Conservation (phyloP, 2,888 invertebrate genomes). For the Charanyca ferruginea region DNA sequence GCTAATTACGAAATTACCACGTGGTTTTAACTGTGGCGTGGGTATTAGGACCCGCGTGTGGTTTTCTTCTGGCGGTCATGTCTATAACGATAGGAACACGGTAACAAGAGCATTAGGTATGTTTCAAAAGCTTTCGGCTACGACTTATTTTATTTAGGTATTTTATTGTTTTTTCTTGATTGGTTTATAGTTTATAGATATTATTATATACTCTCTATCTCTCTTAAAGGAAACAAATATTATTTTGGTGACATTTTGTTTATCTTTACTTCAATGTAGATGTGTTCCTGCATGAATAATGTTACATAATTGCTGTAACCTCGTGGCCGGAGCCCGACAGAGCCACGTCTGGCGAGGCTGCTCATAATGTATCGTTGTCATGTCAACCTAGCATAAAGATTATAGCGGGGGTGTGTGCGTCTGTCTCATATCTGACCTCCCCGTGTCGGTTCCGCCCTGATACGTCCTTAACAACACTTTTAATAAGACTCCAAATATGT, state of each 20-base stretch:
- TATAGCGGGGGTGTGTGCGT: constrained; percentile 52
- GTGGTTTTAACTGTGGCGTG: constrained; percentile 26
- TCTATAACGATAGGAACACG: neutral
- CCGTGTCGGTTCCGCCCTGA: constrained; percentile 54
- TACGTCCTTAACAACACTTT: constrained; percentile 33
- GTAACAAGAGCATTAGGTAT: neutral
- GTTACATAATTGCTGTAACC: constrained; percentile 28
- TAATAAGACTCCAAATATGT: neutral
- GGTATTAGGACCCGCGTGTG: constrained; percentile 12
- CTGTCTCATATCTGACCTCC: constrained; percentile 43
- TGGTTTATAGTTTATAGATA: too few species aligned
- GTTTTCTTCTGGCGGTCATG: neutral
- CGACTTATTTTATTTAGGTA: constrained; percentile 4
- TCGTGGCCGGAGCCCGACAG: constrained; percentile 25
- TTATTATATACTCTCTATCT: neutral
- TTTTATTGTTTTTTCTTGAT: constrained; percentile 17
- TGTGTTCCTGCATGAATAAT: constrained; percentile 21
- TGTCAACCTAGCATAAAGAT: constrained; percentile 55
- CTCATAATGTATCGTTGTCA: constrained; percentile 41
- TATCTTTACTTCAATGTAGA: constrained; percentile 10
- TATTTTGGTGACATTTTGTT: constrained; percentile 6
- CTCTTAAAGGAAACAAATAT: constrained; percentile 7
- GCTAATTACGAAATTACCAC: constrained; percentile 48
- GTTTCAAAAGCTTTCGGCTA: constrained; percentile 10
- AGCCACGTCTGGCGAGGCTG: constrained; percentile 45